A percentile compares a stretch with the other conserved stretches of the same genome.
phyloP scores from a whole-genome alignment of 2,113 vertebrate species.

The Accipiter cooperii region DNA sequence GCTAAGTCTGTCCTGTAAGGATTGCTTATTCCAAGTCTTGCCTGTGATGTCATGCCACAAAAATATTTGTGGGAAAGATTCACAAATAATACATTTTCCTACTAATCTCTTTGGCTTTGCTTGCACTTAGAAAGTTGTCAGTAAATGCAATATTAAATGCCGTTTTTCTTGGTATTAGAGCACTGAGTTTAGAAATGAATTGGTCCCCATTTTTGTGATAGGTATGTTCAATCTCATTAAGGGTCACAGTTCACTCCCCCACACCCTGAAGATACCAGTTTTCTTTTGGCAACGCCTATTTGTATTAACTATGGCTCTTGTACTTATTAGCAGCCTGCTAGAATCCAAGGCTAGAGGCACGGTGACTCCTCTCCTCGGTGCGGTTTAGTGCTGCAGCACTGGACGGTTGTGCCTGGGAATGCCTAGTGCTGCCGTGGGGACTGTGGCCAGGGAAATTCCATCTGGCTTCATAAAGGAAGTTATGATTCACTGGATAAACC shows the following conservation, averaged over 20 bases:
- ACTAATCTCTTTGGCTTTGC: not conserved
- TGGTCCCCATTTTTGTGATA: not conserved
- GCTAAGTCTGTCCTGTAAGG: not conserved
- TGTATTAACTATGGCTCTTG: not conserved
- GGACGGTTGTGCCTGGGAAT: not conserved
- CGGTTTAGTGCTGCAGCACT: not conserved
- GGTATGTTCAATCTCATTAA: accelerated
- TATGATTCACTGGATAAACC: not conserved
- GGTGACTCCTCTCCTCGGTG: not conserved
- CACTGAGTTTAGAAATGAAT: not conserved
- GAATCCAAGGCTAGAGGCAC: not conserved
- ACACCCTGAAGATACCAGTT: accelerated
- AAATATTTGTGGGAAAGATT: not conserved
- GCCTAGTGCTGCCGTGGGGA: not conserved
- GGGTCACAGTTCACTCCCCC: not conserved
- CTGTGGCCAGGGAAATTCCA: not conserved
- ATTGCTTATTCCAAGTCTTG: not conserved
- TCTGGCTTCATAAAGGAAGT: not conserved
- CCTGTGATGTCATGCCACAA: not conserved
- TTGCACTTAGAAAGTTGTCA: not conserved
- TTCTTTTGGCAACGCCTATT: not conserved
- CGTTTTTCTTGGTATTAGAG: not conserved
- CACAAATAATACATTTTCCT: not conserved
- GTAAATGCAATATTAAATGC: not conserved
- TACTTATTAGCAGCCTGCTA: not conserved